These are phyloP conservation scores for Oscheius sp. DNA, from an alignment of 2,888 invertebrate genomes.

Conservation along the genomic window DNA sequence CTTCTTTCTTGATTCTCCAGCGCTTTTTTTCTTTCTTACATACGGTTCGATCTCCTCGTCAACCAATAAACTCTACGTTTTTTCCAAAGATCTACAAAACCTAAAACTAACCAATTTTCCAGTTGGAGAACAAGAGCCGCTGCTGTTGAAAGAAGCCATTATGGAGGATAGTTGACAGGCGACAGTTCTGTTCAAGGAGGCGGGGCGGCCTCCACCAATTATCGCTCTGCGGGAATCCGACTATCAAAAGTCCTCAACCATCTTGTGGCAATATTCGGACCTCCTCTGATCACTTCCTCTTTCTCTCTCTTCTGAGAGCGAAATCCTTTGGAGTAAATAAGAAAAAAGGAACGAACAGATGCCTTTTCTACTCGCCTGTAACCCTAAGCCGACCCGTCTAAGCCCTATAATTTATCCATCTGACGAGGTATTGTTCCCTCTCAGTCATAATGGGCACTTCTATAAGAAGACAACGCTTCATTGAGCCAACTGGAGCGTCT, in stretches of 20 bases:
- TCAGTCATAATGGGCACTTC: too few relatives aligned
- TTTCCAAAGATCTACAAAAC: neutral
- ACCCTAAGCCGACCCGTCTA: neutral
- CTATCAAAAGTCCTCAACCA: neutral
- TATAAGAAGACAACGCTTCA: too few relatives aligned
- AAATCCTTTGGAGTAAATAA: neutral
- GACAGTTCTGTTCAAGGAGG: neutral
- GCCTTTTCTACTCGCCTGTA: neutral
- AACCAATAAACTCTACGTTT: neutral
- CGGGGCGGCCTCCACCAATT: slow-evolving; percentile 21
- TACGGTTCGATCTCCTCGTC: slow-evolving; percentile 67
- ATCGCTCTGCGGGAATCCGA: slow-evolving; percentile 6
- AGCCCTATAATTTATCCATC: slow-evolving; percentile 13
- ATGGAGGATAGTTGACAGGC: slow-evolving; percentile 10
- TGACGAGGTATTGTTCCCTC: slow-evolving; percentile 9
- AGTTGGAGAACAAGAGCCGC: slow-evolving; percentile 6
- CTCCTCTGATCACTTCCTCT: neutral
- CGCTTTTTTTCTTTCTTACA: slow-evolving; percentile 56
- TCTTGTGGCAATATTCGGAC: neutral
- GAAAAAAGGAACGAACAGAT: neutral
- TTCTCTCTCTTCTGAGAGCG: neutral
- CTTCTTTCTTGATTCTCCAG: slow-evolving; percentile 48
- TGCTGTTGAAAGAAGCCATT: slow-evolving; percentile 1
- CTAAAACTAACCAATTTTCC: neutral
- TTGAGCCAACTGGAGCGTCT: neutral